Conservation (phyloP, 2,113 vertebrate genomes). For the Capra hircus region DNA sequence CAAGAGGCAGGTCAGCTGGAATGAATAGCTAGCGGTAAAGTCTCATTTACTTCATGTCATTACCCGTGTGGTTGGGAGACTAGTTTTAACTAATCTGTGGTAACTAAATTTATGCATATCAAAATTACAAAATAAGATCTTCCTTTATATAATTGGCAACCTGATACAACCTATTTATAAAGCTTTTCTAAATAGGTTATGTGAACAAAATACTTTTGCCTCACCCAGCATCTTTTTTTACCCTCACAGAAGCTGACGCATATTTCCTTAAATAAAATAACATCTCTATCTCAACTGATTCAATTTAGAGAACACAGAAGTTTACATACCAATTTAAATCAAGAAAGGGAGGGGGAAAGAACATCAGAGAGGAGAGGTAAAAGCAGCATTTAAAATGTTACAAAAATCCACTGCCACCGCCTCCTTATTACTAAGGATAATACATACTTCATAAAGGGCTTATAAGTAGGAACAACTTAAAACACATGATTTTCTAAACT, state of each 20-base stretch:
- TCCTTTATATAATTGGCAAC: background rate
- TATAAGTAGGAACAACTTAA: background rate
- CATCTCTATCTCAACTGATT: background rate
- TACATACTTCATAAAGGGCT: background rate
- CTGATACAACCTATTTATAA: background rate
- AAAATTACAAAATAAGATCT: conserved; percentile 10
- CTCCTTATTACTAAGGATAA: background rate
- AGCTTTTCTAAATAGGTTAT: conserved; percentile 29
- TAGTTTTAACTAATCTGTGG: background rate
- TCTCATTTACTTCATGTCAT: background rate
- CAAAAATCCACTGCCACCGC: background rate
- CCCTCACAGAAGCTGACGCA: background rate
- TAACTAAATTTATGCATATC: background rate
- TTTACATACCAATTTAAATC: background rate
- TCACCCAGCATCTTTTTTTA: background rate
- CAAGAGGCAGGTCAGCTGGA: background rate
- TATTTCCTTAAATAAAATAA: conserved; percentile 13
- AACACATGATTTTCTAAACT: background rate
- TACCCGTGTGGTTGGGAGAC: background rate
- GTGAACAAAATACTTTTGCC: conserved; percentile 16
- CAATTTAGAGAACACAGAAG: background rate
- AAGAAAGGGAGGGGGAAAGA: background rate
- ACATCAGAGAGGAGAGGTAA: background rate
- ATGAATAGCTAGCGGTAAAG: background rate
- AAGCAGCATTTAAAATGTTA: conserved; percentile 17